These are phyloP conservation scores for Linnaemya vulpina DNA, from an alignment of 2,888 invertebrate genomes.

Conservation along the genomic window DNA sequence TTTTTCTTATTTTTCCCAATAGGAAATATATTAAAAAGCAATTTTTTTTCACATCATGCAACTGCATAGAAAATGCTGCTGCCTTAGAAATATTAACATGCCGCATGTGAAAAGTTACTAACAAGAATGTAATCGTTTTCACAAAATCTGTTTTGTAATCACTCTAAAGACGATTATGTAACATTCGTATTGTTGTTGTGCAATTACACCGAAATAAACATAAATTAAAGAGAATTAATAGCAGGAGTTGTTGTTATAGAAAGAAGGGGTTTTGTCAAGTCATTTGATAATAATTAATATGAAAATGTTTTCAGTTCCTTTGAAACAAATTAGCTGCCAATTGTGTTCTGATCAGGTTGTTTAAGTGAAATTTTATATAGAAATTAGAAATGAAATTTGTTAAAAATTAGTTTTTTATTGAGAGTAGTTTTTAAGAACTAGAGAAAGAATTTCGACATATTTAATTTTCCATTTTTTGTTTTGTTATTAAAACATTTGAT, in stretches of 20 bases:
- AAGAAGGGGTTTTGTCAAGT: not conserved
- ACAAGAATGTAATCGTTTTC: slow-evolving; percentile 46
- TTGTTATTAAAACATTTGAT: no score
- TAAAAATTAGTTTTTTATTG: no score
- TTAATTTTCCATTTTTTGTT: no score
- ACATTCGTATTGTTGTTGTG: slow-evolving; percentile 11
- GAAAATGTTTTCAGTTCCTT: no score
- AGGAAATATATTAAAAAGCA: not conserved
- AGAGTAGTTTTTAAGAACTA: no score
- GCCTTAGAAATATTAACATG: no score
- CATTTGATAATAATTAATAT: not conserved
- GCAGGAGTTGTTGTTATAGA: not conserved
- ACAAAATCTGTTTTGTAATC: slow-evolving; percentile 34
- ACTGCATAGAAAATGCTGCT: not conserved
- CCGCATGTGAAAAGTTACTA: slow-evolving; percentile 38
- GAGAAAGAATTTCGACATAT: no score
- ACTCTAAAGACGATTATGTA: slow-evolving; percentile 27
- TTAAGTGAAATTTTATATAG: no score
- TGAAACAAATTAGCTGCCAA: no score
- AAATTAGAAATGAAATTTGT: no score
- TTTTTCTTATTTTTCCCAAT: slow-evolving; percentile 5
- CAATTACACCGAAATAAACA: slow-evolving; percentile 5
- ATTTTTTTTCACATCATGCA: not conserved
- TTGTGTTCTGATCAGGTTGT: no score
- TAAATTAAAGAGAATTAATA: slow-evolving; percentile 33